phyloP scores from a whole-genome alignment of 2,797 vertebrate species.

The Lemur catta region DNA sequence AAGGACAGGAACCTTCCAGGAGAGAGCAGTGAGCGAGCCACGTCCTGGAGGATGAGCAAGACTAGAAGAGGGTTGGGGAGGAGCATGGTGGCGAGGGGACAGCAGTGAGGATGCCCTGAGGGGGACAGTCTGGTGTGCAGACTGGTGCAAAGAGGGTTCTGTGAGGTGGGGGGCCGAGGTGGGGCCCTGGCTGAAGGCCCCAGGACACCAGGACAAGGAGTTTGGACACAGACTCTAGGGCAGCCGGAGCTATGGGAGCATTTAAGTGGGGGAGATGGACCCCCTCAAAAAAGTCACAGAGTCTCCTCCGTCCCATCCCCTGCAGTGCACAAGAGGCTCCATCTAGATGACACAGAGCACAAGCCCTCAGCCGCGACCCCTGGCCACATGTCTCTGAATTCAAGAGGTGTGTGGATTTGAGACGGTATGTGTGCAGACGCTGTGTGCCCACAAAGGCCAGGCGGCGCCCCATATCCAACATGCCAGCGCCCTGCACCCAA shows the following conservation, averaged over 20 bases:
- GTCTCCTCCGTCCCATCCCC: not conserved
- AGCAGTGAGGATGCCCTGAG: not conserved
- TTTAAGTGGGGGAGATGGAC: not conserved
- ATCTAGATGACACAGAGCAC: not conserved
- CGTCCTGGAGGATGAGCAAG: not conserved
- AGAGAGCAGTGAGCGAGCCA: not conserved
- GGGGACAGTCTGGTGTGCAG: not conserved
- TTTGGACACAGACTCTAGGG: not conserved
- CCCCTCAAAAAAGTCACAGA: not conserved
- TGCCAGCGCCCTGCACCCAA: fast-evolving
- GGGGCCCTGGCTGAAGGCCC: not conserved
- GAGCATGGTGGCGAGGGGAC: not conserved
- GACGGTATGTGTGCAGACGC: not conserved
- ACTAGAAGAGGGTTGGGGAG: not conserved
- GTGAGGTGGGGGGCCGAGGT: not conserved
- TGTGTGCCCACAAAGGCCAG: fast-evolving
- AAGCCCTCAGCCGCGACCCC: not conserved
- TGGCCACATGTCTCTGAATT: not conserved
- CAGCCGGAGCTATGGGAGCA: not conserved
- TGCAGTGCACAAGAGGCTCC: not conserved
- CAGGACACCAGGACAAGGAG: not conserved
- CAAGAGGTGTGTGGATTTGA: not conserved
- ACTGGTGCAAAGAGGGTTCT: not conserved
- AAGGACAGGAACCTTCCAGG: too few relatives aligned
- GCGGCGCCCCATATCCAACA: fast-evolving